These are phyloP conservation scores for Andrena trimmerana DNA, from an alignment of 2,888 invertebrate genomes.

Conservation along the genomic window DNA sequence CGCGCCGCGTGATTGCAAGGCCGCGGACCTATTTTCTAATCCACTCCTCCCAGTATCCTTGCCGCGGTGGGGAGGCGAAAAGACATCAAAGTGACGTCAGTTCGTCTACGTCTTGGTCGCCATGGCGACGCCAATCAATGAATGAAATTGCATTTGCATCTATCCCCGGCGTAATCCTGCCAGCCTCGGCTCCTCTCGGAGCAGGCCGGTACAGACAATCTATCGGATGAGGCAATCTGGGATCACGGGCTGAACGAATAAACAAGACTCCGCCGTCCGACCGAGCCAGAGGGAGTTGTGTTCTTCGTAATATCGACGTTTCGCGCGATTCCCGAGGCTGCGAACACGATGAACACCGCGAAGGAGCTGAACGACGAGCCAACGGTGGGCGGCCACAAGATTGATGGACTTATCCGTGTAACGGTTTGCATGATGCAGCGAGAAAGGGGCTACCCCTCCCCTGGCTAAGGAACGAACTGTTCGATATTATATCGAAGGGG, in stretches of 20 bases:
- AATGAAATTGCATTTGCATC: conserved; percentile 79
- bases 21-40: conserved; percentile 3
- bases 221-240: conserved; percentile 62
- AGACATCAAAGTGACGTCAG: conserved; percentile 60
- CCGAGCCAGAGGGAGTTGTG: conserved; percentile 3
- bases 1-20: background rate
- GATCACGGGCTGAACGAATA: conserved; percentile 49
- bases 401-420: conserved; percentile 58
- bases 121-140: conserved; percentile 78
- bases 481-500: conserved; percentile 18
- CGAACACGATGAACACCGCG: conserved; percentile 25
- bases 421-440: conserved; percentile 56
- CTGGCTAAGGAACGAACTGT: conserved; percentile 26
- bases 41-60: background rate
- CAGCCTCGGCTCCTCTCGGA: conserved; percentile 16
- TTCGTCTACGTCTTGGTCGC: conserved; percentile 68
- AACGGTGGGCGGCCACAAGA: conserved; percentile 25
- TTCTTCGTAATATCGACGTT: conserved; percentile 13
- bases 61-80: conserved; percentile 19
- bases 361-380: conserved; percentile 23
- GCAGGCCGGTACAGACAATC: conserved; percentile 57
- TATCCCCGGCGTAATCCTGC: conserved; percentile 35
- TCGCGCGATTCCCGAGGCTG: conserved; percentile 18
- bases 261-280: conserved; percentile 6
- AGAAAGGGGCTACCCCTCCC: background rate